These are phyloP conservation scores for Leptopterna dolabrata DNA, from an alignment of 2,888 invertebrate genomes.

Conservation along the genomic window DNA sequence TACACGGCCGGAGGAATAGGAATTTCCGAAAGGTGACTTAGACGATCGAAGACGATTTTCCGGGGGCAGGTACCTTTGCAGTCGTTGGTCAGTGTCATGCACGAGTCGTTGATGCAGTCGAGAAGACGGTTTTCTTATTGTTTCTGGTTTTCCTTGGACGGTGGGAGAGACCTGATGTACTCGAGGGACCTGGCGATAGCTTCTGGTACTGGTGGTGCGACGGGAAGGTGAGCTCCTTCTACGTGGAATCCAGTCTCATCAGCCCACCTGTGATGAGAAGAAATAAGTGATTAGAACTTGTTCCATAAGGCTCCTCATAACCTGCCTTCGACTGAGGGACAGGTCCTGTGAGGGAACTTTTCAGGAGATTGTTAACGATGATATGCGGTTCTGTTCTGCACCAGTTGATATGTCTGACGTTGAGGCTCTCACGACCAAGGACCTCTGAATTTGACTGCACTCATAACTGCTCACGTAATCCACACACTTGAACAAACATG, in stretches of 20 bases:
- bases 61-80: background rate
- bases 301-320: background rate
- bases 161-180: constrained; percentile 67
- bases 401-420: no score
- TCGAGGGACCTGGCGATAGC: constrained; percentile 70
- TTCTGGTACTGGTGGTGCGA: constrained; percentile 59
- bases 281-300: constrained; percentile 69
- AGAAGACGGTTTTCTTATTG: background rate
- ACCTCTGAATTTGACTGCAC: no score
- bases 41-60: background rate
- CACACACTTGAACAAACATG: no score
- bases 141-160: constrained; percentile 28
- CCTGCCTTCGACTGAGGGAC: no score
- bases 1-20: constrained; percentile 1
- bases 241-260: constrained; percentile 57
- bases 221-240: constrained; percentile 51
- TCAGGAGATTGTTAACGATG: no score
- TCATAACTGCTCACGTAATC: no score
- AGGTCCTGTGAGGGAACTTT: no score
- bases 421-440: no score
- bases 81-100: background rate
- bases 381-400: no score
- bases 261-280: constrained; percentile 75
- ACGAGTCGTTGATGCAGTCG: background rate
- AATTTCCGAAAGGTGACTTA: constrained; percentile 2